Percentiles rank a stretch among this genome's conserved stretches.
Conservation (phyloP, 2,797 vertebrate genomes). For the Galago senegalensis region DNA sequence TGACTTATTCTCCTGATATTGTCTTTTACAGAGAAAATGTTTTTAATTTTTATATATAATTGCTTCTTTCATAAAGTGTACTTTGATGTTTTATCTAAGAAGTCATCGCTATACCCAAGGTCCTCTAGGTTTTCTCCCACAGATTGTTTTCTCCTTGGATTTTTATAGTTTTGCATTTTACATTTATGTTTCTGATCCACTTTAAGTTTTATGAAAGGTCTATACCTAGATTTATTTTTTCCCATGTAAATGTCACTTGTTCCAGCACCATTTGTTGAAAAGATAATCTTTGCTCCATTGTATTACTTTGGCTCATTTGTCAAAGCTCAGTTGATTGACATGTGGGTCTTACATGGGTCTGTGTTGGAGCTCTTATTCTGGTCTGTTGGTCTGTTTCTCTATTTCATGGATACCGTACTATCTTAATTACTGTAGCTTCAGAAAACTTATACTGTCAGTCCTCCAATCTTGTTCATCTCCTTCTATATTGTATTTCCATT, state of each 20-base stretch:
- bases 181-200: neutral
- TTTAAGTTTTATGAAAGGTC: neutral
- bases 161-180: neutral
- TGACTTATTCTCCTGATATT: neutral
- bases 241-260: neutral
- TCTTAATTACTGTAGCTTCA: neutral
- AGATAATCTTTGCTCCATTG: neutral
- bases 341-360: neutral
- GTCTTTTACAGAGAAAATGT: neutral
- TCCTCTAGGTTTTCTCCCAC: neutral
- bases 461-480: neutral
- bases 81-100: neutral
- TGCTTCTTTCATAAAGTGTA: neutral
- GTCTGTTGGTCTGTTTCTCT: neutral
- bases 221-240: neutral
- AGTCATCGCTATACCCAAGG: neutral
- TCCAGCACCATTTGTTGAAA: neutral
- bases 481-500: neutral
- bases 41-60: neutral
- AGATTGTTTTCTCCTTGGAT: neutral
- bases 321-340: neutral
- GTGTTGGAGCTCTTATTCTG: neutral
- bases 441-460: neutral
- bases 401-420: neutral
- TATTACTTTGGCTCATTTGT: neutral